Evolutionary conservation across 1,140 invertebrate species (phyloP).

Genomic region (Diorhabda sublineata): DNA sequence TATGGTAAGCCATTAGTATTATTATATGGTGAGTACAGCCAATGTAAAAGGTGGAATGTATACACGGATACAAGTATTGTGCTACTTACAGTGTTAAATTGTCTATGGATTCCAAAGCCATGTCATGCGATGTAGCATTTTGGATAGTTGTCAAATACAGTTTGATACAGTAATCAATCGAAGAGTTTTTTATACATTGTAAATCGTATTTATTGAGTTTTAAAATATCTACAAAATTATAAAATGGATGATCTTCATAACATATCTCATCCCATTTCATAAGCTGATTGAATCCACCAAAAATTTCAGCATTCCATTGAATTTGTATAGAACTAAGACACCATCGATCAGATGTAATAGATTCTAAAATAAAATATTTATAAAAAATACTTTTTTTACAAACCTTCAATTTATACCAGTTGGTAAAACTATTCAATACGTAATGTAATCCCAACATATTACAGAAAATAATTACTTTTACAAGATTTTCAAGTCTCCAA

Average conservation of each 20-base stretch:
- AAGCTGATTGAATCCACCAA: constrained; percentile 45
- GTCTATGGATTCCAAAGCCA: constrained; percentile 52
- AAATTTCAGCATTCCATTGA: constrained; percentile 54
- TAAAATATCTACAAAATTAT: constrained; percentile 39
- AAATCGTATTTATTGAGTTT: constrained; percentile 51
- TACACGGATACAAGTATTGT: background rate
- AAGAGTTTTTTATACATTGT: constrained; percentile 47
- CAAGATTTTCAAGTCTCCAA: background rate
- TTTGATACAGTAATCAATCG: constrained; percentile 49
- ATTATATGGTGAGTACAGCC: background rate
- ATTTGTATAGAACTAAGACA: constrained; percentile 47
- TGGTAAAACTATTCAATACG: no score
- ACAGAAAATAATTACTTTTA: background rate
- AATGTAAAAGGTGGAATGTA: background rate
- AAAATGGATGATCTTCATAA: constrained; percentile 20
- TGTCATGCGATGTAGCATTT: constrained; percentile 57
- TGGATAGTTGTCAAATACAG: constrained; percentile 55
- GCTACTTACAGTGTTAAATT: constrained; percentile 53
- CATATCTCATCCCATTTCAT: constrained; percentile 36
- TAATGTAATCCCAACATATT: background rate
- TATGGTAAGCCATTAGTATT: no score
- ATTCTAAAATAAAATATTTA: constrained; percentile 41
- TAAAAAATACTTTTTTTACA: background rate
- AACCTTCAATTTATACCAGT: no score
- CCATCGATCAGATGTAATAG: constrained; percentile 43